Evolutionary conservation across 2,888 invertebrate genomes (phyloP).

Genomic region (Dinocampus coccinellae): DNA sequence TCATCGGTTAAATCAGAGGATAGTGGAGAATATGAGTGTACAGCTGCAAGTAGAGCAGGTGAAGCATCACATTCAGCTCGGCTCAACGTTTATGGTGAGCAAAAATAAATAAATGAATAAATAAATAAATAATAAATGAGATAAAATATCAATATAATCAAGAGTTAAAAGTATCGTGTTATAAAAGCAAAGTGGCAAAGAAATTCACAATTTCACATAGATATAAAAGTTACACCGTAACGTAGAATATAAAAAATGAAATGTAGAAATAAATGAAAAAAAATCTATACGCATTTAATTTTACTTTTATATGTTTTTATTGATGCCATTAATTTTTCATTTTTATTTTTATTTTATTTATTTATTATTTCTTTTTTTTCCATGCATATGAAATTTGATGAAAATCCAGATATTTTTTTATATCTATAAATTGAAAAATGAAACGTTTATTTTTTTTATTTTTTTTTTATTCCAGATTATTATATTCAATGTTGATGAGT

Average conservation of each 20-base stretch:
- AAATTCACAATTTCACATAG: too few relatives aligned
- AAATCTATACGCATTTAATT: background rate
- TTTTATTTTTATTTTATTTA: too few relatives aligned
- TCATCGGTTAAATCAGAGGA: slow-evolving; percentile 70
- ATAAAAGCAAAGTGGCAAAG: too few relatives aligned
- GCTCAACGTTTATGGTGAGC: slow-evolving; percentile 73
- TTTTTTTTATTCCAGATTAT: too few relatives aligned
- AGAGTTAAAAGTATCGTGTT: background rate
- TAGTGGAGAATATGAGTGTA: slow-evolving; percentile 73
- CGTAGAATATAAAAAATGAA: background rate
- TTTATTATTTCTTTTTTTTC: too few relatives aligned
- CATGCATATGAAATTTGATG: background rate
- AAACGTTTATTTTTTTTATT: background rate
- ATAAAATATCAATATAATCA: too few relatives aligned
- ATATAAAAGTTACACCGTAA: background rate
- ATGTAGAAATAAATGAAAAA: too few relatives aligned
- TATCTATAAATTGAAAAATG: too few relatives aligned
- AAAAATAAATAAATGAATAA: too few relatives aligned
- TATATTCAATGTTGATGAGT: too few relatives aligned
- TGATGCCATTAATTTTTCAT: background rate
- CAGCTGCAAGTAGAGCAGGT: slow-evolving; percentile 71
- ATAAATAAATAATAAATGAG: too few relatives aligned
- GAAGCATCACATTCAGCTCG: slow-evolving; percentile 69
- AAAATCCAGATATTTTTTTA: background rate
- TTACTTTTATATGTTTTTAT: background rate